Base-by-base conservation (phyloP, 2,797 vertebrate genomes). In the Anas bahamensis region DNA sequence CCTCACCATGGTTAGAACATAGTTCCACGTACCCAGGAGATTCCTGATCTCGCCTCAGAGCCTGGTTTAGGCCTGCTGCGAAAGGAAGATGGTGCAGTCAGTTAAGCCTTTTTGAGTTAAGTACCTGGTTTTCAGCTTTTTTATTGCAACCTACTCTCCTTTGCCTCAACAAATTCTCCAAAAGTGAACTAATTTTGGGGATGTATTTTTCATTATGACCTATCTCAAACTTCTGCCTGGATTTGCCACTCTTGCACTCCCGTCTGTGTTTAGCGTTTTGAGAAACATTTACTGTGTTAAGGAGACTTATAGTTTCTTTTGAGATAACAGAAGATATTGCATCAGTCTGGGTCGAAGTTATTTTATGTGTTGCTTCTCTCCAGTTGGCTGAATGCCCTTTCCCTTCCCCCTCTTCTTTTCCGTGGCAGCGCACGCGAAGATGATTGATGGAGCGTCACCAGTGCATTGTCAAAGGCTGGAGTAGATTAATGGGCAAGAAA, bases 401-500 rank as follows among this genome's bases (percentile, higher is more conserved):
- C 87, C 84, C 93, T 94, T 84, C 92, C 89, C 89, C 90, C 75
- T 88, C 56, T 60, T 76, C 41, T 89, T 88, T 69, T 95, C 90
- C 85, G 13, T 95, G 88, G 86, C 90, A 93, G 85, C 11, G 2
- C 77, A 77, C 5, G 1, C 74, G 79, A 82, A 65, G 83, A 89
- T 93, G 93, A 92, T 95, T 96, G 95, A 96, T 97, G 92, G 92
- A 92, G 73, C 73, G 44, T 93, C 91, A 92, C 83, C 68, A 55
- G 76, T 23, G 57, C 15, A 4, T 88, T 93, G 95, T 92, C 95
- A 94, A 96, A 90, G 93, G 93, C 93, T 95, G 95, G 87, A 93
- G 79, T 65, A 95, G 96, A 96, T 95, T 92, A 97, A 96, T 94
- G 95, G 90, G 80, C 88, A 89, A 91, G 91, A 90, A 94, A 89